Evolutionary conservation across 2,888 invertebrate genomes (phyloP), one percentile per base, ranked within the genome.

Genomic region (Neoitamus cyanurus): DNA sequence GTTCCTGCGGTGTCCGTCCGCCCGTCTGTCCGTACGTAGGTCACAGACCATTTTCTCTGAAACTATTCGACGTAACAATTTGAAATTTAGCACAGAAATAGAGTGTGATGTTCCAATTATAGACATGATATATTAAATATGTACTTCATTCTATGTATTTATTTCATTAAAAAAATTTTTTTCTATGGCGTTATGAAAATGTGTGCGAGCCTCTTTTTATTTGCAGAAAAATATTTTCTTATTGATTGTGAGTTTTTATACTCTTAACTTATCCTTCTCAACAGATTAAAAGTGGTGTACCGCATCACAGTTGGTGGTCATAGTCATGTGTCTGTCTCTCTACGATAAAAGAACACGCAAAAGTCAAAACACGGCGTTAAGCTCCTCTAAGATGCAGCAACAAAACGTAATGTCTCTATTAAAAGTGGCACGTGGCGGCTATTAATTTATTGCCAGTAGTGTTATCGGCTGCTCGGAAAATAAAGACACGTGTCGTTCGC

Each of bases 381-480:
- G 58, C 58, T 25, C 25, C 58, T 58, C 58, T 25, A 58, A 58
- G 58, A 25, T 20, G 58, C 6, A 58, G 20, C 58, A 58, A 20
- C 20, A 36, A 30, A 73, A 73, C 20, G n/a, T n/a, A 15, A 36
- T 36, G 36, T 73, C 73, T 73, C 73, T 73, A 73, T 73, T 73
- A 73, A 58, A 58, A 69, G n/a, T 31, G 78, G 36, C 85, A 85
- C 85, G 85, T 85, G 85, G 36, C 83, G 34, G 20, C 84, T 84
- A 85, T 85, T 85, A 85, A 85, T 85, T 85, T 85, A 85, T 85
- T 73, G 73, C 84, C 84, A n/a, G n/a, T 78, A 42, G 30, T 46
- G 77, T 77, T 77, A 77, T 77, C 77, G 46, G 46, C 9, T 58
- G 9, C n/a, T 20, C 11, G 4, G 28, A 68, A 77, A 84, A 83